Evolutionary conservation across 2,888 invertebrate genomes (phyloP).

Genomic region (Lagria hirta): DNA sequence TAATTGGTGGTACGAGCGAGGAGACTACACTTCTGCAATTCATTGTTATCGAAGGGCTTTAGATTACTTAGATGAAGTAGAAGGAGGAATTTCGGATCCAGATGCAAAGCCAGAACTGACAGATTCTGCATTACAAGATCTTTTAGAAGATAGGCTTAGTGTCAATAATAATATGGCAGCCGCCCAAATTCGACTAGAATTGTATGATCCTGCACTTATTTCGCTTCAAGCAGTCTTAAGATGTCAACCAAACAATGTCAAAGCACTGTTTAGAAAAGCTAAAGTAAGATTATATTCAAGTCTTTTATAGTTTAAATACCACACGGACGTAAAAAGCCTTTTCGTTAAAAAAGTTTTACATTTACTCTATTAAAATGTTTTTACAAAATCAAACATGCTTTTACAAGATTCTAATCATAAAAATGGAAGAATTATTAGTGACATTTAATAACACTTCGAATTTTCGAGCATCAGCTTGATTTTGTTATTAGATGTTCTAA

Average conservation of each 20-base stretch:
- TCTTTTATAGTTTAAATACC: neutral
- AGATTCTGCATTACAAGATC: conserved; percentile 62
- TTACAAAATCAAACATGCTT: no score
- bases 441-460: no score
- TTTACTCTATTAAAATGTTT: no score
- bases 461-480: no score
- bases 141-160: conserved; percentile 78
- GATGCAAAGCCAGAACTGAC: conserved; percentile 56
- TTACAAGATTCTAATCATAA: no score
- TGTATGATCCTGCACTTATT: conserved; percentile 80
- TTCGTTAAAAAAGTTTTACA: no score
- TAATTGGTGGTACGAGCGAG: conserved; percentile 86
- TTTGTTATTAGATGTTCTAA: no score
- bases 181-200: conserved; percentile 85
- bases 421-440: no score
- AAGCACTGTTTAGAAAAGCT: conserved; percentile 87
- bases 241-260: conserved; percentile 85
- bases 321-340: no score
- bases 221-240: conserved; percentile 81
- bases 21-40: conserved; percentile 78
- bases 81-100: conserved; percentile 65
- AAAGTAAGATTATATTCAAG: conserved; percentile 55
- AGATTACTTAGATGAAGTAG: conserved; percentile 75
- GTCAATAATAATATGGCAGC: conserved; percentile 92
- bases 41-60: conserved; percentile 85